Conservation (phyloP, 2,888 invertebrate species). For the Synergus laeviventris region DNA sequence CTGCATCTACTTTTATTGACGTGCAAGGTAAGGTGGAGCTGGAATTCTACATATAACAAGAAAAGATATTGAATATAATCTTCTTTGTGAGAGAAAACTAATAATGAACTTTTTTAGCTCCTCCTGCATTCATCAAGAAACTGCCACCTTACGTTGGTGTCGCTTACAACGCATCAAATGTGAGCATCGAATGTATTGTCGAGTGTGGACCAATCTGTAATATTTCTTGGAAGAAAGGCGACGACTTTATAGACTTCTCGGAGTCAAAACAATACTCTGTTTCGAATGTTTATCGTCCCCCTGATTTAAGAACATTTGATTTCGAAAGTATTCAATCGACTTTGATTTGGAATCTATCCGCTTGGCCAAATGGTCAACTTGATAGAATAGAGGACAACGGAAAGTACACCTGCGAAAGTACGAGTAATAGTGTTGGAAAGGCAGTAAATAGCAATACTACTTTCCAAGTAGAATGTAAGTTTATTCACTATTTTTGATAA, state of each 20-base stretch:
- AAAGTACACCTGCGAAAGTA: conserved; percentile 90
- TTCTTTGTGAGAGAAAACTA: background rate
- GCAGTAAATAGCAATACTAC: conserved; percentile 90
- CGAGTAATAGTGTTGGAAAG: conserved; percentile 85
- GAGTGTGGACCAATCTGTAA: conserved; percentile 93
- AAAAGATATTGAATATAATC: background rate
- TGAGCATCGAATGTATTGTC: conserved; percentile 88
- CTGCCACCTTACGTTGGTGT: conserved; percentile 89
- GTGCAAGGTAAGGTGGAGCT: conserved; percentile 80
- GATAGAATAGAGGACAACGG: conserved; percentile 85
- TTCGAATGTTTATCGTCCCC: conserved; percentile 82
- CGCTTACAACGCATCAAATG: conserved; percentile 83
- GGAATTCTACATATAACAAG: conserved; percentile 40
- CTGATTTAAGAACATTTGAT: conserved; percentile 88
- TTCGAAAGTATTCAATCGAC: conserved; percentile 93
- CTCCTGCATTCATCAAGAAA: conserved; percentile 91
- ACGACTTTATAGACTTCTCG: conserved; percentile 80
- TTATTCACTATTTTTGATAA: conserved; percentile 24
- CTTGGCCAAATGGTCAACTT: conserved; percentile 87
- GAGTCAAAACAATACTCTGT: conserved; percentile 82
- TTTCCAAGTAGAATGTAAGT: conserved; percentile 94
- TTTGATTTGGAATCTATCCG: conserved; percentile 91
- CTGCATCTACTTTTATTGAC: conserved; percentile 83
- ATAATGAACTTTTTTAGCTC: conserved; percentile 79
- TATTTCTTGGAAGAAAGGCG: conserved; percentile 91